phyloP scores from a whole-genome alignment of 2,888 invertebrate genomes.

The Machimus rusticus region DNA sequence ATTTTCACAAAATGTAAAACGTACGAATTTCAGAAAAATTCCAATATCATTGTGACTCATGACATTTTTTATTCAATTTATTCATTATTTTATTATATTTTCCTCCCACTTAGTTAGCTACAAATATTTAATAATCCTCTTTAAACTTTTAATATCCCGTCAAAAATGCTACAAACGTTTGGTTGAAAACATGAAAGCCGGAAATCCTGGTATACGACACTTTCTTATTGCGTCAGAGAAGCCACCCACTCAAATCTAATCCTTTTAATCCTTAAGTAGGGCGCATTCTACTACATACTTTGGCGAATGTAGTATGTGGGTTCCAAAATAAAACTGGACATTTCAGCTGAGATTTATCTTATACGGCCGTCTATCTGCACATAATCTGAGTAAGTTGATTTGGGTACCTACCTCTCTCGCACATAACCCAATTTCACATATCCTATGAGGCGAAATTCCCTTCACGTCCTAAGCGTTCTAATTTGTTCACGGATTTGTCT shows the following conservation, averaged over 20 bases:
- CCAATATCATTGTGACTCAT: too few species aligned
- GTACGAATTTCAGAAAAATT: too few species aligned
- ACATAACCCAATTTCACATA: slow-evolving; percentile 33
- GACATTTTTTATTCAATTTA: not conserved
- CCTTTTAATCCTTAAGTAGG: not conserved
- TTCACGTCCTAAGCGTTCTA: slow-evolving; percentile 38
- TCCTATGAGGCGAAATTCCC: slow-evolving; percentile 15
- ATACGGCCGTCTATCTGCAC: slow-evolving; percentile 7
- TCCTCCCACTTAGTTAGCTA: not conserved
- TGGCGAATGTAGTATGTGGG: not conserved
- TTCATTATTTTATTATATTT: not conserved
- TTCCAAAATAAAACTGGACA: not conserved
- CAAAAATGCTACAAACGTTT: not conserved
- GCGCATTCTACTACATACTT: not conserved
- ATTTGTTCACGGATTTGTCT: slow-evolving; percentile 40
- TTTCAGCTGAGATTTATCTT: slow-evolving; percentile 13
- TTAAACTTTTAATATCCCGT: not conserved
- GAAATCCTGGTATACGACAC: not conserved
- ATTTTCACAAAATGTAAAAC: too few species aligned
- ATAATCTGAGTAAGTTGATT: slow-evolving; percentile 27
- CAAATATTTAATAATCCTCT: not conserved
- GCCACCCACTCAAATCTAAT: not conserved
- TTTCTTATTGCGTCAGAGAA: not conserved
- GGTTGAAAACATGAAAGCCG: not conserved
- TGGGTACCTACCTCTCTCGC: slow-evolving; percentile 3